Base-by-base conservation (phyloP, 2,888 invertebrate genomes). In the Dione juno region DNA sequence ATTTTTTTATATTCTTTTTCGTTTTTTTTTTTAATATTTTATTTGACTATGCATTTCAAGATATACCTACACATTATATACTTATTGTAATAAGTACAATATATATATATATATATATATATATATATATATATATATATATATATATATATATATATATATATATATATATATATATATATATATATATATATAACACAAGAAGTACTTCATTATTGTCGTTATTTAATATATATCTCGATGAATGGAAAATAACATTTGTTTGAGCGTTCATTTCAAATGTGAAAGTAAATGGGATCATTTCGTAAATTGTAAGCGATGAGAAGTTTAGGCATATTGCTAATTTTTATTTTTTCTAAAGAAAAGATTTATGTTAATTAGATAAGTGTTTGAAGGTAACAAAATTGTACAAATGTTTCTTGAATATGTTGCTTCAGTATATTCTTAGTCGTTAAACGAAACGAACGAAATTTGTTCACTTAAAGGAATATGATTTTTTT, bases 331-430 rank as follows among this genome's bases (percentile, higher is more conserved):
- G 16, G 11, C 16, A 43, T 11, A 21, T 61, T 28, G 11, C 1
- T 37, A 13, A 8, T 54, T 54, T 28, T 28, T 10, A 28, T 61
- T 19, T 54, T 54, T 9, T 28, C 61, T 43, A 11, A 8, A 35
- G 61, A 45, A 61, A 45, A 45, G 10, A 43, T 45, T 67, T 72
- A 58, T 59, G 61, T 71, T 71, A 43, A n/a, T 50, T 66, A 68
- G 40, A 52, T 63, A 72, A 58, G 45, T 68, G 45, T 67, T 65
- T 45, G 28, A 61, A n/a, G 5, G 16, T 21, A 59, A 66, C 53
- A 41, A 71, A 71, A 71, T 28, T 71, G 68, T 73, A 59, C 68
- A 73, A 71, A 53, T 41, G 28, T 11, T 43, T 70, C 59, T 67
- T 41, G 69, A 45, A 64, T 66, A 52, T 57, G 54, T 63, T 69